Conservation (phyloP, 2,888 invertebrate species). For the Escarpia spicata region DNA sequence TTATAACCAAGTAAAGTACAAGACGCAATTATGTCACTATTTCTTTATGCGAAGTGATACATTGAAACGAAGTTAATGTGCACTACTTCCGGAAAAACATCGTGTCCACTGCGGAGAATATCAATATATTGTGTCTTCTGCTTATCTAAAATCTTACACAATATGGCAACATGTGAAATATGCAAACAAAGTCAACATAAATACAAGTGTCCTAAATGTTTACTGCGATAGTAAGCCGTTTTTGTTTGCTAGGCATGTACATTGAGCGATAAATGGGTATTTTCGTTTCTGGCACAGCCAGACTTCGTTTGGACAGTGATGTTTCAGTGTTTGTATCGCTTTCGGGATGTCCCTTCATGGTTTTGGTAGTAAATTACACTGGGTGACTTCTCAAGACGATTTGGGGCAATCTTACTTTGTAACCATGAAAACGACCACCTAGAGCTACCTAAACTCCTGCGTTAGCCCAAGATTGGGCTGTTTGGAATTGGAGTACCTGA, state of each 20-base stretch:
- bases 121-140: background rate
- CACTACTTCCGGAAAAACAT: slow-evolving; percentile 10
- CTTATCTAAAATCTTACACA: background rate
- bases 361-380: too few relatives aligned
- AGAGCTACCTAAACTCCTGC: too few relatives aligned
- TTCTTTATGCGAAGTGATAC: background rate
- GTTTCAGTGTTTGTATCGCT: too few relatives aligned
- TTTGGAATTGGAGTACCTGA: too few relatives aligned
- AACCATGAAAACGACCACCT: too few relatives aligned
- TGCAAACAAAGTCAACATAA: slow-evolving; percentile 47
- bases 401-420: too few relatives aligned
- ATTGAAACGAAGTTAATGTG: background rate
- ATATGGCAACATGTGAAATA: slow-evolving; percentile 45
- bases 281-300: background rate
- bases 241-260: background rate
- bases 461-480: too few relatives aligned
- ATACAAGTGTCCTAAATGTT: slow-evolving; percentile 59
- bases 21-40: background rate
- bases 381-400: too few relatives aligned
- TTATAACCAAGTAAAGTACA: background rate
- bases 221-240: slow-evolving; percentile 54
- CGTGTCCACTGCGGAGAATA: background rate
- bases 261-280: background rate
- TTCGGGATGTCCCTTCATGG: too few relatives aligned
- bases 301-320: background rate